Conservation (phyloP, 1,140 invertebrate genomes). For the Orchestia grillus region DNA sequence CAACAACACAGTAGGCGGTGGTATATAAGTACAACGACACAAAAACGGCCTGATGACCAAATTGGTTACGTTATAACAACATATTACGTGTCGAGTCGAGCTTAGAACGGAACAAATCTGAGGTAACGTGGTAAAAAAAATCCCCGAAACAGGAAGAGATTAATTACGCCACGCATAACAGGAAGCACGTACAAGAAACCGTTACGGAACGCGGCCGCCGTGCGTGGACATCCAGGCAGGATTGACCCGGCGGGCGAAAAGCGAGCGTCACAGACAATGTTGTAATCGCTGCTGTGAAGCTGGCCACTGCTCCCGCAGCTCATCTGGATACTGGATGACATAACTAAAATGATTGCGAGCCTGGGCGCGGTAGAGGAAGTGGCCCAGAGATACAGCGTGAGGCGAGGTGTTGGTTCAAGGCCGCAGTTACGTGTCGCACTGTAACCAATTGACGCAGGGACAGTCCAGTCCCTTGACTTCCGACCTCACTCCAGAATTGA, state of each 20-base stretch:
- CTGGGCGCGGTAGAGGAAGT: no score
- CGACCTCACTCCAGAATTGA: no score
- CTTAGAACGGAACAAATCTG: not conserved
- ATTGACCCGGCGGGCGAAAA: not conserved
- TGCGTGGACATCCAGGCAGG: not conserved
- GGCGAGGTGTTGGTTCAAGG: no score
- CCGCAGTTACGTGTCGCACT: no score
- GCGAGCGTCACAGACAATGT: not conserved
- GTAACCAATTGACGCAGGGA: no score
- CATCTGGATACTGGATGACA: no score
- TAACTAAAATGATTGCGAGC: no score
- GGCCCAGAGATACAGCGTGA: no score
- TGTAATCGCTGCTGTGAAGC: no score
- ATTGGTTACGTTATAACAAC: not conserved
- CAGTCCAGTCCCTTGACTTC: no score
- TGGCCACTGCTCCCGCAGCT: no score
- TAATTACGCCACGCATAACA: not conserved
- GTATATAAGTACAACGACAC: not conserved
- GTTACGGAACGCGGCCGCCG: not conserved
- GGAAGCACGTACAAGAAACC: not conserved
- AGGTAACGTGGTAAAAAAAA: not conserved
- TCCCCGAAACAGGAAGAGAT: not conserved
- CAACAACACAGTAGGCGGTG: not conserved
- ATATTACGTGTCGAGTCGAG: not conserved
- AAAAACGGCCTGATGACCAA: not conserved